Evolutionary conservation across 2,888 invertebrate genomes (phyloP), one percentile per base, ranked within the genome.

Genomic region (Scaeva pyrastri): DNA sequence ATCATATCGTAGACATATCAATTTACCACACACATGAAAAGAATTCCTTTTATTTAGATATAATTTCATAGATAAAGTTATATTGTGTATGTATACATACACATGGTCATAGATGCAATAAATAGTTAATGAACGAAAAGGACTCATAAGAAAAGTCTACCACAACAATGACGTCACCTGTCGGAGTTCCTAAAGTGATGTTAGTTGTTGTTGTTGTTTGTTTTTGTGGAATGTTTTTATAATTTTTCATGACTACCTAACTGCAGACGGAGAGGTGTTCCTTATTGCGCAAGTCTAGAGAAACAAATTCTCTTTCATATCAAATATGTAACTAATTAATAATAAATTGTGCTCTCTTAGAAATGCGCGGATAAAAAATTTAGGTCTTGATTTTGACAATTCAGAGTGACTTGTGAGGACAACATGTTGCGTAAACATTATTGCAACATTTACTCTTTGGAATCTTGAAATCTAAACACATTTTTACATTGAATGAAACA

Each of bases 1-100:
- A 19, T 58, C 56, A 43, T 31, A 79, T 66, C 50, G 23, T 31
- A 79, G 75, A 73, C 74, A 66, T 60, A 60, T 62, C 39, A 21
- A 73, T 70, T 21, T 55, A 68, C 31, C 19, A 36, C 14, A 60
- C 11, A 41, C 6, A 76, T 41, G 31, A 68, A 14, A 58, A 23
- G 58, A 43, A 70, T 21, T 39, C 0, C 12, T 36, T 58, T 60
- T 60, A 60, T 39, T 26, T 45, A 31, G 26, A 66, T 66, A 64
- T n/a, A 31, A 31, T 8, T 31, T 31, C 31, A 31, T 31, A 31
- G 31, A 31, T 31, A 31, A n/a, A n/a, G n/a, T n/a, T n/a, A n/a
- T n/a, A n/a, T n/a, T n/a, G n/a, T n/a, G n/a, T n/a, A n/a, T n/a
- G n/a, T 31, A 31, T 31, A 31, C 31, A 7, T 31, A 31, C 3